Base-by-base conservation (phyloP, 2,113 vertebrate species). In the Elephantulus edwardii region DNA sequence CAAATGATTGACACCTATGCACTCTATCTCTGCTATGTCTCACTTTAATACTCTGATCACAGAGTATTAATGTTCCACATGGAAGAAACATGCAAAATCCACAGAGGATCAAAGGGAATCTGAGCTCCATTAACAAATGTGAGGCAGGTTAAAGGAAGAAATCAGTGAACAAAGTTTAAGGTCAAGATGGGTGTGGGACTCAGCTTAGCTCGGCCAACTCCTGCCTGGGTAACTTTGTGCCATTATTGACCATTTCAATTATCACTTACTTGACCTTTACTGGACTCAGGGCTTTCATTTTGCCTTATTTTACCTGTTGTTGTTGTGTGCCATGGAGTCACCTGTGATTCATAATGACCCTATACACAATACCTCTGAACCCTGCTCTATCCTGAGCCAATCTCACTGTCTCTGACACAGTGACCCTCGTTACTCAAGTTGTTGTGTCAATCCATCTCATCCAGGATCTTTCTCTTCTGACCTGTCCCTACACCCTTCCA, bases 171-270 rank as follows among this genome's bases (percentile, higher is more conserved):
- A 72, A 8, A 35, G 4, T 17, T 82, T 38, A 33, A 14, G 44
- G 50, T 42, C n/a, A 19, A 56, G 10, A 7, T 1, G 20, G 16
- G 38, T 50, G 3, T 7, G 14, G 28, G 50, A 40, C 1, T 9
- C 0, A 33, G 17, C 22, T 8, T 0, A 33, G 13, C 13, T 6
- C 7, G 16, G 35, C 22, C 52, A 20, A 6, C 50, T 82, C 52
- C 13, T 2, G 2, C 4, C 26, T 60, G 8, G 4, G 19, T 20
- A 22, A 38, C 12, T 40, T 80, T 56, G 48, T 56, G 5, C 78
- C 50, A 44, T 54, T 33, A 74, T 7, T 14, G 48, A 72, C 48
- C 8, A 50, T 13, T 44, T n/a, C 38, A 54, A 38, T 35, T n/a
- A 13, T n/a, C 33, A 38, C 40, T 83, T 24, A 83, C 17, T 83